These are phyloP conservation scores for Ephestia elutella DNA, from an alignment of 1,140 invertebrate genomes.

Conservation along the genomic window DNA sequence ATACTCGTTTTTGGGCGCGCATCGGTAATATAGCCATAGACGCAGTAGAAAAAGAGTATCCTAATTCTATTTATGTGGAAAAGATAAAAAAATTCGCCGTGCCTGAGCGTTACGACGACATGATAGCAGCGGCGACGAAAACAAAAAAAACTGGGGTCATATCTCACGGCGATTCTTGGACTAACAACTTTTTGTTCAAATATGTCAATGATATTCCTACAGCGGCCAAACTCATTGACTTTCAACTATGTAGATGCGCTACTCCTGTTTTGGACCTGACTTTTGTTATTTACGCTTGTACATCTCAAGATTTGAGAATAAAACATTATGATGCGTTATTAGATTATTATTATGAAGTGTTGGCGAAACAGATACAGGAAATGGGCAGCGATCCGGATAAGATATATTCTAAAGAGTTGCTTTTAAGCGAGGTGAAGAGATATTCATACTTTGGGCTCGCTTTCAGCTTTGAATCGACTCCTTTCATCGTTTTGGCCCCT, in stretches of 20 bases:
- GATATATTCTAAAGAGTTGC: slow-evolving; percentile 73
- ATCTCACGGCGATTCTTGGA: slow-evolving; percentile 83
- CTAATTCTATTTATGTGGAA: slow-evolving; percentile 74
- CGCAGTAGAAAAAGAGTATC: slow-evolving; percentile 78
- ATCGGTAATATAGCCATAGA: slow-evolving; percentile 75
- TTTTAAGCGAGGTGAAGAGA: slow-evolving; percentile 75
- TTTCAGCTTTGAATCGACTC: slow-evolving; percentile 79
- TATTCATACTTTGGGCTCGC: slow-evolving; percentile 77
- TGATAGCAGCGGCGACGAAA: slow-evolving; percentile 42
- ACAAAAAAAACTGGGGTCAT: slow-evolving; percentile 73
- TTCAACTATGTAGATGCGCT: slow-evolving; percentile 78
- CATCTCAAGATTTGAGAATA: slow-evolving; percentile 74
- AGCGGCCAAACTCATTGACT: slow-evolving; percentile 79
- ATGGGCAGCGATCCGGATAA: slow-evolving; percentile 77
- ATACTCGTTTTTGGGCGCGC: slow-evolving; percentile 75
- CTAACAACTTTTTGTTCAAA: slow-evolving; percentile 81
- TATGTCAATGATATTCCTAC: slow-evolving; percentile 59
- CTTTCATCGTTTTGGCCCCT: slow-evolving; percentile 76
- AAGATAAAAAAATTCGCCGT: slow-evolving; percentile 75
- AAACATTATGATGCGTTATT: slow-evolving; percentile 76
- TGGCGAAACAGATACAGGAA: slow-evolving; percentile 72
- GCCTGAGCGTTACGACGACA: slow-evolving; percentile 55
- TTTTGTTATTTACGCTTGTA: slow-evolving; percentile 79
- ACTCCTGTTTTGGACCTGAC: slow-evolving; percentile 77
- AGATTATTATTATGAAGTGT: slow-evolving; percentile 74